Evolutionary conservation across 2,797 vertebrate genomes (phyloP).

Genomic region (Aulostomus chinensis): DNA sequence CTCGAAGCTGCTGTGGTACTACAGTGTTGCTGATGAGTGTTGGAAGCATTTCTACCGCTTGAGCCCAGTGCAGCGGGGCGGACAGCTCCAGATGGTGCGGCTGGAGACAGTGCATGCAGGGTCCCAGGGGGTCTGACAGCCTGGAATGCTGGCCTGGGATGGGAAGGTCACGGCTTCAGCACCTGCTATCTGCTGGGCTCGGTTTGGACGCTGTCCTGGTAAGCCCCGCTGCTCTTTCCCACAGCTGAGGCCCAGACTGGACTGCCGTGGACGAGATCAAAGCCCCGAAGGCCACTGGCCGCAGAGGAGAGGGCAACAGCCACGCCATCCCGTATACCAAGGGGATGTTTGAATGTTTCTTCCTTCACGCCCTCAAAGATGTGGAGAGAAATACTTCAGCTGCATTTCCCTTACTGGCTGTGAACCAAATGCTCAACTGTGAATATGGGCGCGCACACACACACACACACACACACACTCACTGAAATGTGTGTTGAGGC

Average conservation of each 20-base stretch:
- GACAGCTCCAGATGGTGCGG: constrained; percentile 70
- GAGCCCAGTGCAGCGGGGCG: constrained; percentile 51
- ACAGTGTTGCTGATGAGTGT: constrained; percentile 47
- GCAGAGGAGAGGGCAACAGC: constrained; percentile 34
- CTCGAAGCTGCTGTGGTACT: no score
- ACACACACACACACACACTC: no score
- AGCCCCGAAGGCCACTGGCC: constrained; percentile 35
- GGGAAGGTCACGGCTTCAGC: constrained; percentile 60
- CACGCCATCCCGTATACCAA: constrained; percentile 9
- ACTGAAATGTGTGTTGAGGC: neutral
- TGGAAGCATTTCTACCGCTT: constrained; percentile 53
- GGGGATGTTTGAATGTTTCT: constrained; percentile 40
- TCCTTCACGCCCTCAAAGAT: constrained; percentile 48
- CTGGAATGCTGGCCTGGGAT: constrained; percentile 68
- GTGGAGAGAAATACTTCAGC: constrained; percentile 30
- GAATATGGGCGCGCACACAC: no score
- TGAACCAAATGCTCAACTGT: constrained; percentile 12
- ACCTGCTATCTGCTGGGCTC: constrained; percentile 71
- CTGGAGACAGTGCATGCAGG: constrained; percentile 62
- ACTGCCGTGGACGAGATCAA: constrained; percentile 59
- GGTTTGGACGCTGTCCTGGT: no score
- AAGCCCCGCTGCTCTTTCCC: constrained; percentile 62
- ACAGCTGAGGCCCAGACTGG: constrained; percentile 63
- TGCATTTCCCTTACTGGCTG: constrained; percentile 14
- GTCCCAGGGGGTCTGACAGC: constrained; percentile 60